A percentile compares a stretch with the other conserved stretches of the same genome.
phyloP scores from a whole-genome alignment of 2,888 invertebrate species.

The Orthonychiurus folsomi region DNA sequence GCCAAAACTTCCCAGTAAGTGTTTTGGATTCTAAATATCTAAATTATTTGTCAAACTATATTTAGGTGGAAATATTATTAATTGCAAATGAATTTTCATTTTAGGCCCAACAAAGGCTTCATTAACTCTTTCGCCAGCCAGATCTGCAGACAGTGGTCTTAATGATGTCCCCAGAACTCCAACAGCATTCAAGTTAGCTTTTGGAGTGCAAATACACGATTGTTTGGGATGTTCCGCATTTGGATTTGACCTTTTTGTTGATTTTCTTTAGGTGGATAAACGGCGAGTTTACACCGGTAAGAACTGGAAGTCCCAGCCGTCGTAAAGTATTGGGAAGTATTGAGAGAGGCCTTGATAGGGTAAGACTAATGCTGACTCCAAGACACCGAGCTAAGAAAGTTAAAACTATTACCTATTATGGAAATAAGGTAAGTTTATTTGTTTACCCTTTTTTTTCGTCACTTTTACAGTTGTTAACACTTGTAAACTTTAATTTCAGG shows the following conservation, averaged over 20 bases:
- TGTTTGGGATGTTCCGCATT: too few relatives aligned
- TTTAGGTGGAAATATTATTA: neutral
- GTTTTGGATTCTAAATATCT: neutral
- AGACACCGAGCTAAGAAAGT: slow-evolving; percentile 42
- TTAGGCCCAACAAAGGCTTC: neutral
- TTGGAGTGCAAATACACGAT: too few relatives aligned
- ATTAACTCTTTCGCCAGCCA: slow-evolving; percentile 44
- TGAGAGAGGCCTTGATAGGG: slow-evolving; percentile 58
- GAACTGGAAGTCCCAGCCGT: slow-evolving; percentile 46
- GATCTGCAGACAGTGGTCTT: slow-evolving; percentile 48
- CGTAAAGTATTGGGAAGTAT: slow-evolving; percentile 59
- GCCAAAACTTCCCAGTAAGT: neutral
- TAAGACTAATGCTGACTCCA: slow-evolving; percentile 62
- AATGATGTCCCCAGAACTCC: slow-evolving; percentile 41
- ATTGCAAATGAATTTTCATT: slow-evolving; percentile 11
- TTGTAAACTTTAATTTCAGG: slow-evolving; percentile 24
- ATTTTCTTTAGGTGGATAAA: slow-evolving; percentile 20
- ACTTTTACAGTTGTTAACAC: slow-evolving; percentile 6
- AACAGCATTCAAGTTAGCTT: too few relatives aligned
- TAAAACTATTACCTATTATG: slow-evolving; percentile 26
- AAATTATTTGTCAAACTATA: neutral
- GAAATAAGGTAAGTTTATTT: slow-evolving; percentile 16
- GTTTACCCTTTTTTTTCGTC: neutral
- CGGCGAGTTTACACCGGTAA: slow-evolving; percentile 7
- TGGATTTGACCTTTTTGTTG: too few relatives aligned